Base-by-base conservation (phyloP, 2,888 invertebrate species). In the Halictus ligatus region DNA sequence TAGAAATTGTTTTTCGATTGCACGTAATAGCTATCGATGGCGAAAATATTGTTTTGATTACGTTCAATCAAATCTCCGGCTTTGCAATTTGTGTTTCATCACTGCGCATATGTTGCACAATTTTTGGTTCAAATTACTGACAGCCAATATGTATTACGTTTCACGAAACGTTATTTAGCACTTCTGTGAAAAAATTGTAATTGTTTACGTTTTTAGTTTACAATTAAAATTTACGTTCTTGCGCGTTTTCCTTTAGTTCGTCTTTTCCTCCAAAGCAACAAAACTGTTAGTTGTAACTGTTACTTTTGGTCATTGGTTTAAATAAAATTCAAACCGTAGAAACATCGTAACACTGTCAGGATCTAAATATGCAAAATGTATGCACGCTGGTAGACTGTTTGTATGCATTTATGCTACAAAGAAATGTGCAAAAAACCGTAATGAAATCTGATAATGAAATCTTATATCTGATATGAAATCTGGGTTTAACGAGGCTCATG, bases 371-470 rank as follows among this genome's bases (percentile, higher is more conserved):
- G 64, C 35, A 64, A 35, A 29, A 18, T 18, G 3, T 64, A 35
- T 35, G 15, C 64, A 64, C 29, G 29, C 29, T 18, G 29, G 15
- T 8, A 29, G 64, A 64, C 64, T 35, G 64, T 35, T 64, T 7
- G 29, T 64, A 64, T 64, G 64, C 29, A 64, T 64, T 64, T 35
- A 64, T 64, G 29, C 64, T 8, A 64, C 18, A 29, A 64, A 29
- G 29, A 35, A 35, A 64, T 64, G 64, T 29, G 25, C 29, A 64
- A 29, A 29, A 64, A 64, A 64, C 29, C 64, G 29, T 29, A 29
- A 64, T 64, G 29, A 29, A 64, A 64, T 64, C 64, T 64, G 64
- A 64, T 64, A 64, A 64, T 15, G 29, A 64, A 64, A 29, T 64
- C 64, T 29, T 64, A 7, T 29, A 64, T 64, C 64, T 29, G 29